Evolutionary conservation across 1,140 invertebrate genomes (phyloP), one percentile per base, ranked within the genome.

Genomic region (Neodiprion lecontei): DNA sequence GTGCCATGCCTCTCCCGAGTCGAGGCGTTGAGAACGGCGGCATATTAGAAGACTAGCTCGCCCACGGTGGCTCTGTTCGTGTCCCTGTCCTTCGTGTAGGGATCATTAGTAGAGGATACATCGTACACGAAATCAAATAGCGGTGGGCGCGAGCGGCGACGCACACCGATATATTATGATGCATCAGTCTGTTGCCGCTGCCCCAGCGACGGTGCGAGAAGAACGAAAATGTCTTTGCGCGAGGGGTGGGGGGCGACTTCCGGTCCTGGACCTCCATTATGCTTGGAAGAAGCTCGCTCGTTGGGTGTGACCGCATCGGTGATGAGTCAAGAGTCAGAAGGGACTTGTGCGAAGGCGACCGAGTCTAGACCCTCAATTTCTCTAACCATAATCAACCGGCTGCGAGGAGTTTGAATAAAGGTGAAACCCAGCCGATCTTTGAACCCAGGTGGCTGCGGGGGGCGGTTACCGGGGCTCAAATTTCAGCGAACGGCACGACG

Each of bases 41-140:
- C 76, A 81, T 79, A 85, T 87, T 86, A 85, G 84, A 85, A 79
- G 82, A 81, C 76, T 74, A 73, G 71, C 69, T 84, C 86, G 85
- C 85, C 85, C 85, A 87, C 86, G 83, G 82, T 49, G 79, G 76
- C 67, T 75, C 74, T 78, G 79, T 77, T 79, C 78, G 77, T 81
- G 81, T 83, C 81, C 67, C 75, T 79, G 77, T 61, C 53, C 53
- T 12, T 82, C 81, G 79, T 84, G 81, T 83, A 82, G 80, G 79
- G 82, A 83, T 87, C 84, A 87, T 87, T 87, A 87, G 84, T 78
- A 82, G 70, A 73, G 74, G 79, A 79, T 76, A 70, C 73, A 70
- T 75, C 71, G 73, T 74, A 74, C 78, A 75, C 74, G 65, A 72
- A 69, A 69, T 82, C 79, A 79, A 82, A 80, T 50, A 70, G 74